Base-by-base conservation (phyloP, 2,888 invertebrate species). In the Microdon myrmicae region DNA sequence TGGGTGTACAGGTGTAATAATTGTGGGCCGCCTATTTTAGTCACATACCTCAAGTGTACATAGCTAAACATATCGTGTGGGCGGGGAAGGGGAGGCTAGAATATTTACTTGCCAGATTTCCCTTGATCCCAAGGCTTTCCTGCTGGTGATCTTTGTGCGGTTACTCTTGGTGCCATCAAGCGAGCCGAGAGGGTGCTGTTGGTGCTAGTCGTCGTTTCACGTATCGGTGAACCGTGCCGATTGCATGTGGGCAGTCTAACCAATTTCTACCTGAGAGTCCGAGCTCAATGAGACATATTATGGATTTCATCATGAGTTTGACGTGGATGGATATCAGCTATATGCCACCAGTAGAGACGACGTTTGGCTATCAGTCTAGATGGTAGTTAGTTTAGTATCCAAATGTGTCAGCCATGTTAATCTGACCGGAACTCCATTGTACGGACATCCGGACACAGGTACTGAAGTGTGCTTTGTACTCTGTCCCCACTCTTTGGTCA, bases 401-500 rank as follows among this genome's bases (percentile, higher is more conserved):
- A 64, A 64, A 64, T 45, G 64, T 67, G 56, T 67, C 61, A 64
- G 47, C 39, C 59, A 58, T 69, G 67, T 41, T 56, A 68, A 71
- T 68, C 70, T 68, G 69, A 70, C 71, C 73, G 72, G 71, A 73
- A 73, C 72, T 71, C 68, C 68, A 70, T 72, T 71, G 70, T 72
- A 69, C 67, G 45, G 67, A 67, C 68, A 69, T 70, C 70, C 70
- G 66, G 68, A 68, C 68, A 69, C 69, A 61, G 55, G 41, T 37
- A 41, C 20, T 53, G 51, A 53, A 37, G 28, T 64, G 58, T 58
- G 25, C 61, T 23, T 49, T 9, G 2, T 25, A 23, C 37, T 31
- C 25, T 35, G 20, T 37, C 6, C 31, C 32, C 4, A 7, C 19
- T 14, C n/a, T n/a, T n/a, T n/a, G n/a, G n/a, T n/a, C n/a, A 17